Percentiles rank a stretch among this genome's conserved stretches.
phyloP scores from a whole-genome alignment of 2,113 vertebrate species.

The Oncorhynchus clarkii region DNA sequence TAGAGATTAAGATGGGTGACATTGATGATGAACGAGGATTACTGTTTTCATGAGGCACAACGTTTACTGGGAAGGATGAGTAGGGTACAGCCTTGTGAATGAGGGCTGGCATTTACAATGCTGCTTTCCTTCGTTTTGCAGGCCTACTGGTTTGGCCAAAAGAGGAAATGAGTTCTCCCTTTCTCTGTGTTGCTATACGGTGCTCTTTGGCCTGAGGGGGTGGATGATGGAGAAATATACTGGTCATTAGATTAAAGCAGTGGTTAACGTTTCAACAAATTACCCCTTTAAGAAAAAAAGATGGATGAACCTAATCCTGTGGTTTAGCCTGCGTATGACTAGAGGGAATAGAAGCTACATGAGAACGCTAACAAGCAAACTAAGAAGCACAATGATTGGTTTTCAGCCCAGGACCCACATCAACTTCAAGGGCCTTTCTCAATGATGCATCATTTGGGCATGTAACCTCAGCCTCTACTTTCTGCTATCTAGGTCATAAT shows the following conservation, averaged over 20 bases:
- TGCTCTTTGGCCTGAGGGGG: constrained; percentile 3
- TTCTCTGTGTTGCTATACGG: not conserved
- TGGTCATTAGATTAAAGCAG: constrained; percentile 8
- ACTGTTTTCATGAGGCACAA: not conserved
- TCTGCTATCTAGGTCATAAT: no score
- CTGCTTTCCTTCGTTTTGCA: no score
- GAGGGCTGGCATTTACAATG: no score
- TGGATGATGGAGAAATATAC: not conserved
- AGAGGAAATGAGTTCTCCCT: constrained; percentile 28
- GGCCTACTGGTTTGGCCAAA: no score
- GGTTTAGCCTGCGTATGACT: no score
- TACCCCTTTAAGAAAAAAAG: not conserved
- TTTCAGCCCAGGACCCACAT: not conserved
- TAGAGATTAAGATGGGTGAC: not conserved
- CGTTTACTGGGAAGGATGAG: no score
- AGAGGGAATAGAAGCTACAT: no score
- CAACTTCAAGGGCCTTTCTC: no score
- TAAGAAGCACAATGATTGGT: not conserved
- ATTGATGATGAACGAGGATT: not conserved
- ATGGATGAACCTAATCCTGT: not conserved
- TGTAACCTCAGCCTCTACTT: no score
- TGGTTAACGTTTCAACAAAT: not conserved
- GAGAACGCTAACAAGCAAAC: no score
- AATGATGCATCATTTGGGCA: no score
- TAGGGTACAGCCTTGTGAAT: no score